A percentile compares a stretch with the other conserved stretches of the same genome.
Evolutionary conservation across 2,797 vertebrate genomes (phyloP).

Genomic region (Trachurus trachurus): DNA sequence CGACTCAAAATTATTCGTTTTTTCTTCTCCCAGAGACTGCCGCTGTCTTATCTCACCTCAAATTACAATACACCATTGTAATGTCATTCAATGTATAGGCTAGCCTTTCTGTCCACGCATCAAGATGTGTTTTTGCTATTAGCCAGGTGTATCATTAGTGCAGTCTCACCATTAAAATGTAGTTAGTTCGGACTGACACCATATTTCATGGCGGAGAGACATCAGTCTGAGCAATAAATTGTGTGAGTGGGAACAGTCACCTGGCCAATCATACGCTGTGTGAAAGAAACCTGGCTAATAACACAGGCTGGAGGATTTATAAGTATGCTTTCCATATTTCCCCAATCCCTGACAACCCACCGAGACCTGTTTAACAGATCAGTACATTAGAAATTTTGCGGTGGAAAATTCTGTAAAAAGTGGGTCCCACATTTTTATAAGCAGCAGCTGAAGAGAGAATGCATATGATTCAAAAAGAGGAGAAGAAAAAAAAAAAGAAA

Average conservation of each 20-base stretch:
- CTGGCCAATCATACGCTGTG: slow-evolving; percentile 58
- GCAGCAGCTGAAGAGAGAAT: slow-evolving; percentile 62
- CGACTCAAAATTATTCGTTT: slow-evolving; percentile 14
- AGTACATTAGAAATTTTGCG: slow-evolving; percentile 67
- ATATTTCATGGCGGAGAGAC: slow-evolving; percentile 74
- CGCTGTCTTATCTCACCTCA: slow-evolving; percentile 52
- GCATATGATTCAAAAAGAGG: slow-evolving; percentile 43
- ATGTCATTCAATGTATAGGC: slow-evolving; percentile 30
- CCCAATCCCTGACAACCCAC: slow-evolving; percentile 68
- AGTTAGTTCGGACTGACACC: slow-evolving; percentile 71
- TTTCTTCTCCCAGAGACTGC: slow-evolving; percentile 28
- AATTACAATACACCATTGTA: slow-evolving; percentile 41
- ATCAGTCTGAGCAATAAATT: slow-evolving; percentile 73
- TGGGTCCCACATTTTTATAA: slow-evolving; percentile 68
- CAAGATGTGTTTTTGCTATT: slow-evolving; percentile 73
- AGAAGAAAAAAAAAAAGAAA: slow-evolving; percentile 4
- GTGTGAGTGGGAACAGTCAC: slow-evolving; percentile 65
- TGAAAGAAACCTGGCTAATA: slow-evolving; percentile 71
- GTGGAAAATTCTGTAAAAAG: slow-evolving; percentile 77
- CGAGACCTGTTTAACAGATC: slow-evolving; percentile 78
- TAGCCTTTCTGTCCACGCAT: slow-evolving; percentile 42
- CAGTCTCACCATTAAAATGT: slow-evolving; percentile 63
- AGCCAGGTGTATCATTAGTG: slow-evolving; percentile 65
- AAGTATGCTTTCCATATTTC: slow-evolving; percentile 75
- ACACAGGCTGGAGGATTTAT: slow-evolving; percentile 68